These are phyloP conservation scores for Potamilus streckersoni DNA, from an alignment of 1,140 invertebrate genomes.

Conservation along the genomic window DNA sequence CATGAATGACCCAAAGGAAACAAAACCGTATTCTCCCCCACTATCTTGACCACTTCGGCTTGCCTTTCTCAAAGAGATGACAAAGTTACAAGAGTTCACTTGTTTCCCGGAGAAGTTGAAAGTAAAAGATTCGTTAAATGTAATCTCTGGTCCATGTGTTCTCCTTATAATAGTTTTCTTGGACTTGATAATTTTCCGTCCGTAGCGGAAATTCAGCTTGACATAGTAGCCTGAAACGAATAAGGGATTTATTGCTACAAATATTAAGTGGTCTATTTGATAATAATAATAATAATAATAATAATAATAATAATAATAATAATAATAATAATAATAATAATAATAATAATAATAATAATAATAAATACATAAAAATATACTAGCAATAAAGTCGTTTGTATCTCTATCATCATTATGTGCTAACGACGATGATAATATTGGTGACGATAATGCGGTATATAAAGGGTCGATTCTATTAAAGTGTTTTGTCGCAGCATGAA, in stretches of 20 bases:
- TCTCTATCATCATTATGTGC: too few relatives aligned
- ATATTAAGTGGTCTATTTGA: not conserved
- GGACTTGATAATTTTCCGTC: slow-evolving; percentile 57
- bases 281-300: too few relatives aligned
- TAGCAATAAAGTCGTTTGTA: too few relatives aligned
- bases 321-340: too few relatives aligned
- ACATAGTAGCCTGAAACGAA: slow-evolving; percentile 57
- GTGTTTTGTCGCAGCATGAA: too few relatives aligned
- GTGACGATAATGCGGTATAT: too few relatives aligned
- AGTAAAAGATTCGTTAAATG: slow-evolving; percentile 62
- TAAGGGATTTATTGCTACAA: slow-evolving; percentile 3
- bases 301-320: too few relatives aligned
- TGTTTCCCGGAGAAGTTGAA: slow-evolving; percentile 56
- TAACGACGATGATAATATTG: too few relatives aligned
- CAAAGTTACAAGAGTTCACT: slow-evolving; percentile 60
- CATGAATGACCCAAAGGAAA: slow-evolving; percentile 65
- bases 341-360: too few relatives aligned
- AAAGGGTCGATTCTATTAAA: too few relatives aligned
- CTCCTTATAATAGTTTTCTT: slow-evolving; percentile 54
- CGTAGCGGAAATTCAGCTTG: slow-evolving; percentile 57
- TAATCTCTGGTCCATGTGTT: slow-evolving; percentile 39
- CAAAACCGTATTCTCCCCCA: slow-evolving; percentile 55
- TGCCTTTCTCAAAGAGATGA: slow-evolving; percentile 51
- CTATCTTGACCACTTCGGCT: slow-evolving; percentile 13
- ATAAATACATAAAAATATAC: too few relatives aligned